Conservation (phyloP, 2,888 invertebrate species). For the Seira ritae region DNA sequence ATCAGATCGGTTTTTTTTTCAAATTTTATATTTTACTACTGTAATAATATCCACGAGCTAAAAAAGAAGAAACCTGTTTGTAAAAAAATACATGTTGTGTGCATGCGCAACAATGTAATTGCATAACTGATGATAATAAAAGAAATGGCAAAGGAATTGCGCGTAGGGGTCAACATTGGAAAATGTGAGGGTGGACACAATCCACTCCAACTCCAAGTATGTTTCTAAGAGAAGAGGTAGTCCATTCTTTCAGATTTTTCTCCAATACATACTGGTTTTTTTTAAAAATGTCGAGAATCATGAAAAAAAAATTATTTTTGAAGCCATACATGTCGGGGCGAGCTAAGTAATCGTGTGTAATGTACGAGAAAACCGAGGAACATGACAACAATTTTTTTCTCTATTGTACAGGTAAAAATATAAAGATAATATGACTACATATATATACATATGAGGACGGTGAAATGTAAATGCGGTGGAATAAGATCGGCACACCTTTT, state of each 20-base stretch:
- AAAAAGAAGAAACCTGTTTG: slow-evolving; percentile 48
- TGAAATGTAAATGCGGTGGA: too few species aligned
- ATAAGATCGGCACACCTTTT: slow-evolving; percentile 51
- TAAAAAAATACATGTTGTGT: slow-evolving; percentile 1
- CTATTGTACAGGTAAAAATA: background rate
- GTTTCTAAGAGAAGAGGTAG: slow-evolving; percentile 34
- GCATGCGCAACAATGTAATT: slow-evolving; percentile 55
- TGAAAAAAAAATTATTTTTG: too few species aligned
- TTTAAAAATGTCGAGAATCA: slow-evolving; percentile 24
- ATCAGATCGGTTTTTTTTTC: background rate
- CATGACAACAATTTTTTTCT: too few species aligned
- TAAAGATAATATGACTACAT: background rate
- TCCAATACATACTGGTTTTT: slow-evolving; percentile 29
- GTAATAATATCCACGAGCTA: slow-evolving; percentile 63
- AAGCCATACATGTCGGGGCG: too few species aligned
- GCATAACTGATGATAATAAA: slow-evolving; percentile 56
- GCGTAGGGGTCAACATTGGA: slow-evolving; percentile 63
- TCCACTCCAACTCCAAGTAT: slow-evolving; percentile 37
- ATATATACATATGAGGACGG: too few species aligned
- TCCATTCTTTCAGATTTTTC: slow-evolving; percentile 30
- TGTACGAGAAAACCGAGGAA: too few species aligned
- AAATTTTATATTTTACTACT: slow-evolving; percentile 17
- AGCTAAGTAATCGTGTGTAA: too few species aligned
- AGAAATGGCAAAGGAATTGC: slow-evolving; percentile 47
- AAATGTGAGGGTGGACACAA: slow-evolving; percentile 62